Base-by-base conservation (phyloP, 2,113 vertebrate species). In the Microcebus lehilahytsara region DNA sequence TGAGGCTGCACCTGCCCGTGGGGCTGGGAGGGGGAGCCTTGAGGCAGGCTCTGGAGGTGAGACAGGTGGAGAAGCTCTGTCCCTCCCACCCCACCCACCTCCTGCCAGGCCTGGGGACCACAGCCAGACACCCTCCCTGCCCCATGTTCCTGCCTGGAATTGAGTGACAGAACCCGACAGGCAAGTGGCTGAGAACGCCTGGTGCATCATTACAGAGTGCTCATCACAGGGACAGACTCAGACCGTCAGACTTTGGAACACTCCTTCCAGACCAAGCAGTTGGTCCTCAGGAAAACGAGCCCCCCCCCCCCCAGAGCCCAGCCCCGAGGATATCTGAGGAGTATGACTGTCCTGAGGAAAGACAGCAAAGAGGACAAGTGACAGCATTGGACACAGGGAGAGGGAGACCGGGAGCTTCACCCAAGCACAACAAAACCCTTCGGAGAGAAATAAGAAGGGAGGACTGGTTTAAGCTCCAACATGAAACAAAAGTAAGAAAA, bases 391-490 rank as follows among this genome's bases (percentile, higher is more conserved):
- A 9, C 16, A 34, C 27, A 9, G 30, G 5, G n/a, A 69, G 60
- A 30, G 53, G 51, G 40, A 30, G 27, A 13, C 64, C 14, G 8
- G 23, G 49, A 27, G 23, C 42, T 0, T 0, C n/a, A 42, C 7
- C 40, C 23, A 37, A 23, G 53, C 85, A 42, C 7, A 1, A 3
- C 34, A 58, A 20, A 46, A 42, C 17, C 77, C 6, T 23, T 23
- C 2, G 27, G 72, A 49, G 71, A 42, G 13, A 4, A 19, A 19
- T 56, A 56, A 17, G 0, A 2, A 1, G 51, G 42, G 51, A 53
- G 23, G 22, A 58, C 1, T 0, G 1, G 34, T 0, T 3, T 9
- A 6, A 7, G 4, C 20, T 67, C n/a, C 56, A 27, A 22, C 2
- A 5, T 1, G 0, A 34, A 53, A 53, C 10, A 37, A 40, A n/a